These are phyloP conservation scores for Melanotaenia nigrans DNA, from an alignment of 2,797 vertebrate genomes.

Conservation along the genomic window DNA sequence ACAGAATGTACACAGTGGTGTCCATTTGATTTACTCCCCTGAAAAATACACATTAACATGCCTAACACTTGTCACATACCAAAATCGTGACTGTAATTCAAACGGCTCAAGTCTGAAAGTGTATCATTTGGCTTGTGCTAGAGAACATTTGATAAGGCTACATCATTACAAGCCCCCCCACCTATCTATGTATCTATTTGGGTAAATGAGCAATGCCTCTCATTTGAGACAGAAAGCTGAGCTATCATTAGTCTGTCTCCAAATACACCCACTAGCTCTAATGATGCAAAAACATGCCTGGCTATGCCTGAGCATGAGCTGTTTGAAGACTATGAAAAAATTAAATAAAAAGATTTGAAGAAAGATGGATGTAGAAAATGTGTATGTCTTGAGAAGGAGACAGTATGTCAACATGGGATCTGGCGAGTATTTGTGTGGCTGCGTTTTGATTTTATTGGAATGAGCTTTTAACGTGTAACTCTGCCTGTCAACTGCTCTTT, in stretches of 20 bases:
- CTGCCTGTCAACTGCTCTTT: slow-evolving; percentile 75
- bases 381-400: slow-evolving; percentile 66
- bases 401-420: slow-evolving; percentile 43
- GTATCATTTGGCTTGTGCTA: slow-evolving; percentile 48
- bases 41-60: slow-evolving; percentile 58
- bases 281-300: slow-evolving; percentile 78
- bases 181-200: slow-evolving; percentile 53
- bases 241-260: slow-evolving; percentile 78
- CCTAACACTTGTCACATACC: slow-evolving; percentile 48
- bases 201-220: slow-evolving; percentile 72
- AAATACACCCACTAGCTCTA: slow-evolving; percentile 74
- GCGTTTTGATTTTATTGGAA: slow-evolving; percentile 62
- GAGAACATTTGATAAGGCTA: slow-evolving; percentile 62
- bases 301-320: slow-evolving; percentile 61
- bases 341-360: slow-evolving; percentile 60
- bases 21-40: slow-evolving; percentile 55
- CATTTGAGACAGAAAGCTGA: slow-evolving; percentile 67
- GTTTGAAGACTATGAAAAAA: slow-evolving; percentile 68
- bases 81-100: slow-evolving; percentile 55
- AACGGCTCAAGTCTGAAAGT: slow-evolving; percentile 39
- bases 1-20: slow-evolving; percentile 27
- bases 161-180: slow-evolving; percentile 48
- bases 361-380: slow-evolving; percentile 51
- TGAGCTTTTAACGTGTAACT: slow-evolving; percentile 74
- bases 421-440: slow-evolving; percentile 17